Conservation (phyloP, 2,888 invertebrate genomes). For the Meiosimyza platycephala region DNA sequence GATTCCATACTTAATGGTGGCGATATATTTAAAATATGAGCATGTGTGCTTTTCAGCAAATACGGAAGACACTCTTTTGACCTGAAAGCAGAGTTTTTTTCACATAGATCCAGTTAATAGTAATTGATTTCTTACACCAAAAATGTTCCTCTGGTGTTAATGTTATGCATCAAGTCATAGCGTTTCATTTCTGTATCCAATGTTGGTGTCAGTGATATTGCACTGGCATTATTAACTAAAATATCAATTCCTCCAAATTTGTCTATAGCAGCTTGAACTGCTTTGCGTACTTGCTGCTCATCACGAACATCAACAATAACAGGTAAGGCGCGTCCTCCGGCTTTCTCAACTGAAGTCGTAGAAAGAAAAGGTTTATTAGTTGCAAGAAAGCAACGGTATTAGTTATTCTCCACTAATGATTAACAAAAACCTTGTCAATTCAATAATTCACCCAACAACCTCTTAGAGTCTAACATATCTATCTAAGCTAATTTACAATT, state of each 20-base stretch:
- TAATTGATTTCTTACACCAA: constrained; percentile 77
- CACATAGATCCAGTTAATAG: not conserved
- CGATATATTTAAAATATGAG: constrained; percentile 94
- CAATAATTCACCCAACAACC: too few relatives aligned
- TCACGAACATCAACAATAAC: constrained; percentile 85
- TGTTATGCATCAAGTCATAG: constrained; percentile 94
- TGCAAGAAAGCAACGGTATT: too few relatives aligned
- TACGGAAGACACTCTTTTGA: constrained; percentile 91
- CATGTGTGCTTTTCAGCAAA: constrained; percentile 85
- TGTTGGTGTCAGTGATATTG: constrained; percentile 87
- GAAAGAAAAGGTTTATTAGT: too few relatives aligned
- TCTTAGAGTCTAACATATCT: too few relatives aligned
- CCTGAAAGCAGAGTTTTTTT: constrained; percentile 69
- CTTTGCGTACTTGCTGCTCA: constrained; percentile 75
- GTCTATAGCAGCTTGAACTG: constrained; percentile 76
- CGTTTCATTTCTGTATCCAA: constrained; percentile 91
- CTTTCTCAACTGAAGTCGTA: constrained; percentile 75
- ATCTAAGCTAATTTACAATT: too few relatives aligned
- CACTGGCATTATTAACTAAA: constrained; percentile 94
- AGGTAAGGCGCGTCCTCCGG: constrained; percentile 83
- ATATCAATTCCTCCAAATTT: constrained; percentile 96
- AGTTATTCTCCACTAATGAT: too few relatives aligned
- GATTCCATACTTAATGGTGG: constrained; percentile 92
- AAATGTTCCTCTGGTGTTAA: constrained; percentile 95
- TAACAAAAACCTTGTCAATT: too few relatives aligned